phyloP scores from a whole-genome alignment of 1,140 invertebrate species.

The Pachypeltis micranthus region DNA sequence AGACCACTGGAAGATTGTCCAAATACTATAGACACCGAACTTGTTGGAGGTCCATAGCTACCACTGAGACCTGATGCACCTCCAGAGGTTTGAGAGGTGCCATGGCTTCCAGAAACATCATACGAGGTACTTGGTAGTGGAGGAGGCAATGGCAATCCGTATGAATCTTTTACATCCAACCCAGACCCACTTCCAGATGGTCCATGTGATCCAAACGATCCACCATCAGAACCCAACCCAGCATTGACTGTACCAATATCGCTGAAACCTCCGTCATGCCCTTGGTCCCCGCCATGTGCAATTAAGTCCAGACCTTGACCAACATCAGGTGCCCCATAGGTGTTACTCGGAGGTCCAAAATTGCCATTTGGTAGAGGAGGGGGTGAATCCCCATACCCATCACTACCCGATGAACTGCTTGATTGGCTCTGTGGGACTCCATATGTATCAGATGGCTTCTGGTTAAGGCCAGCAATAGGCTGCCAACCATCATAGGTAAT shows the following conservation, averaged over 20 bases:
- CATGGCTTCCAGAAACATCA: too few species aligned
- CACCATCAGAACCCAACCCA: too few species aligned
- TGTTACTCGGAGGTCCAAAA: slow-evolving; percentile 18
- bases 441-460: slow-evolving; percentile 32
- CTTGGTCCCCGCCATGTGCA: neutral
- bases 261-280: too few species aligned
- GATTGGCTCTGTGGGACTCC: slow-evolving; percentile 22
- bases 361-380: slow-evolving; percentile 30
- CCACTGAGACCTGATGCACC: neutral
- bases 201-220: neutral
- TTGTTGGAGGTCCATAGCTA: slow-evolving; percentile 22
- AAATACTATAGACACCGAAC: neutral
- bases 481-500: slow-evolving; percentile 74
- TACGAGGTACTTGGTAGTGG: neutral
- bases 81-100: slow-evolving; percentile 20
- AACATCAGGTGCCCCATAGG: slow-evolving; percentile 18
- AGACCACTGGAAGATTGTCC: neutral
- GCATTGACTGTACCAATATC: too few species aligned
- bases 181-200: too few species aligned
- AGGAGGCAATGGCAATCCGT: neutral
- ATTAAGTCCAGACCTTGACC: neutral
- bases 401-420: slow-evolving; percentile 16
- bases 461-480: slow-evolving; percentile 53
- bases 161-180: too few species aligned
- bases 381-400: slow-evolving; percentile 21